A percentile compares a stretch with the other conserved stretches of the same genome.
phyloP scores from a whole-genome alignment of 2,113 vertebrate genomes.

The Rhinolophus sinicus region DNA sequence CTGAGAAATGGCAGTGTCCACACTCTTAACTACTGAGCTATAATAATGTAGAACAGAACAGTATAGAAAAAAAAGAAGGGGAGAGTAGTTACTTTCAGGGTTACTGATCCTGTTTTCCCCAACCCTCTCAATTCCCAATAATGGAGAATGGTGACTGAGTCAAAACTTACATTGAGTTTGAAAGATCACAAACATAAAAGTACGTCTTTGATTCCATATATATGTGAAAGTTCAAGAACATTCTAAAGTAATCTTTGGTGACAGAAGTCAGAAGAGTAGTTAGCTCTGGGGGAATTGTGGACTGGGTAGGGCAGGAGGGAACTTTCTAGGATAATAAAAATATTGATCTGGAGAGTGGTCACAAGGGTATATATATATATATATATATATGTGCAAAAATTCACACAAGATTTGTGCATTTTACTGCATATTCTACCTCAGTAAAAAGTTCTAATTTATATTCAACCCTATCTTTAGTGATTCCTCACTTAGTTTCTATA shows the following conservation, averaged over 20 bases:
- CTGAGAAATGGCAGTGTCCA: neutral
- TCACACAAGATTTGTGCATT: neutral
- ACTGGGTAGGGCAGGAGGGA: neutral
- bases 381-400: neutral
- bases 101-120: neutral
- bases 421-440: neutral
- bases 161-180: neutral
- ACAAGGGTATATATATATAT: too few species aligned
- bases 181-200: slow-evolving; percentile 15
- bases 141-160: neutral
- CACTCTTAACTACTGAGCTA: neutral
- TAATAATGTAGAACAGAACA: neutral
- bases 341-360: neutral
- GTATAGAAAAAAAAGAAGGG: neutral
- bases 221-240: neutral
- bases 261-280: neutral
- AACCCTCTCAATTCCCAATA: neutral
- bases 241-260: neutral
- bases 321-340: neutral
- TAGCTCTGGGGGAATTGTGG: neutral
- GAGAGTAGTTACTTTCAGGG: neutral
- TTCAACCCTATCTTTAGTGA: neutral
- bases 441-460: slow-evolving; percentile 18
- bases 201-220: neutral
- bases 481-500: neutral